A percentile compares a stretch with the other conserved stretches of the same genome.
Evolutionary conservation across 2,113 vertebrate genomes (phyloP).

Genomic region (Paradisaea rubra): DNA sequence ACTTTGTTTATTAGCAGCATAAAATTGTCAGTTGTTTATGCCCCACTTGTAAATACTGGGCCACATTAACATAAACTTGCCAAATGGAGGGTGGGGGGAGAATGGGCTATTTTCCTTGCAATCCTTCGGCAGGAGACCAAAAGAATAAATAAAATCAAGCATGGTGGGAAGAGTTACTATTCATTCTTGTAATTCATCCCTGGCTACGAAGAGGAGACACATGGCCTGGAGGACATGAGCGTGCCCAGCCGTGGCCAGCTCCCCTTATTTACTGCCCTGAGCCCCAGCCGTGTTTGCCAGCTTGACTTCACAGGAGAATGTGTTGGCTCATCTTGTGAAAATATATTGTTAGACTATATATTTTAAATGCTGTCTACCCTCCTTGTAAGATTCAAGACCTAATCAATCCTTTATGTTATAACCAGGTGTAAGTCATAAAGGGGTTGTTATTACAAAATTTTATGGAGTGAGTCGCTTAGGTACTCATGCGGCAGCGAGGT

Average conservation of each 20-base stretch:
- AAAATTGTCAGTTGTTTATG: conserved; percentile 58
- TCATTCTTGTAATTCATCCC: background rate
- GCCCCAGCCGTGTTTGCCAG: conserved; percentile 1
- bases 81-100: background rate
- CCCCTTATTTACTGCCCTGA: conserved; percentile 50
- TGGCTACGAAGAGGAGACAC: background rate
- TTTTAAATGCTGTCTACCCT: conserved; percentile 58
- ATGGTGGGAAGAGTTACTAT: background rate
- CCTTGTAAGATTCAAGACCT: conserved; percentile 58
- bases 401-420: conserved; percentile 70
- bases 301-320: conserved; percentile 13
- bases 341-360: conserved; percentile 62
- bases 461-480: conserved; percentile 55
- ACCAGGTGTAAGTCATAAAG: conserved; percentile 72
- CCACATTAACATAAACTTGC: conserved; percentile 55
- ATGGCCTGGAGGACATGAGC: background rate
- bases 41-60: conserved; percentile 58
- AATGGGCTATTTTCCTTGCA: background rate
- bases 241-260: background rate
- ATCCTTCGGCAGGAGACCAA: background rate
- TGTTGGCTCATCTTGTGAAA: conserved; percentile 53
- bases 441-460: conserved; percentile 65
- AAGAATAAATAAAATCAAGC: conserved; percentile 30
- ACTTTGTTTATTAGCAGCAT: conserved; percentile 60
- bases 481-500: conserved; percentile 23